Base-by-base conservation (phyloP, 53 echinoderm and acorn worm genomes). In the Echinometra lucunter region DNA sequence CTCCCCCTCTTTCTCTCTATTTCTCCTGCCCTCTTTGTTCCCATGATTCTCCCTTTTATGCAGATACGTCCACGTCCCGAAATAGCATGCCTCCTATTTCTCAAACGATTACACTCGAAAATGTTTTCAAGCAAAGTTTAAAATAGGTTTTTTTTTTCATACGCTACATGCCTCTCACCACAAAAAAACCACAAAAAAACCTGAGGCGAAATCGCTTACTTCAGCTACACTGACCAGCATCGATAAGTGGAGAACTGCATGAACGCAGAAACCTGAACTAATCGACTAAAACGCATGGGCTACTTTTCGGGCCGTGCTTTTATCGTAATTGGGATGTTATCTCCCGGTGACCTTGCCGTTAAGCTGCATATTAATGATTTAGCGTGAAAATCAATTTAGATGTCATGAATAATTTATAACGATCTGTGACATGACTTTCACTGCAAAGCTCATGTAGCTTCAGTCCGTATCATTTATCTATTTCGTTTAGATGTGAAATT, bases 41-140 rank as follows among this genome's bases (percentile, higher is more conserved):
- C 40, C 6, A 2, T 78, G 78, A 40, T 19, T 78, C 23, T 18
- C 21, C 42, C 3, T 12, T 10, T 30, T 30, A 28, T 85, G 85
- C 49, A 49, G 44, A 82, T 21, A 53, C 53, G 53, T 13, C 53
- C 21, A 44, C 78, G 37, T 18, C 21, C 23, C 21, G 18, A 25
- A 4, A 75, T 85, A 49, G 85, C 47, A 85, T n/a, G 49, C 49
- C 85, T n/a, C 85, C 49, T 49, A 85, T 85, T 85, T 85, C 49
- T 85, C 85, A 49, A 85, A 85, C 85, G 85, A 85, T 85, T 85
- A 49, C 85, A 85, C 85, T 85, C 49, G 85, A 85, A 85, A 85
- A 49, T 85, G 85, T 85, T 85, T 53, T 85, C 85, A 85, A 47
- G 85, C 85, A 85, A 85, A 85, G 49, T 47, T 49, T 85, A 9